Evolutionary conservation across 2,888 invertebrate genomes (phyloP), one percentile per base, ranked within the genome.

Genomic region (Elegia similella): DNA sequence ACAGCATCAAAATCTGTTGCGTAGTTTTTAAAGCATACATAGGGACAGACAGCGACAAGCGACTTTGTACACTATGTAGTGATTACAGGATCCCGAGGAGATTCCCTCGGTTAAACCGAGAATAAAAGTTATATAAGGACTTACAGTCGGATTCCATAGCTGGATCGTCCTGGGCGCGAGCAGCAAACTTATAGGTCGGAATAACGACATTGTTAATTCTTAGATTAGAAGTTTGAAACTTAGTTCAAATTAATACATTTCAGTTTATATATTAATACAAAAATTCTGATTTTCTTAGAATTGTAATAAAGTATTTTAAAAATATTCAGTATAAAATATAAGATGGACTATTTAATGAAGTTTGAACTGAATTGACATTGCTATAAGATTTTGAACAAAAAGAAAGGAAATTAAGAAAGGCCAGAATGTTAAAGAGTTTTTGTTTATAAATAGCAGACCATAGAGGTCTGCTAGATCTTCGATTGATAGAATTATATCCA

Each of bases 141-240:
- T 43, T 43, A 53, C 53, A 1, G 43, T 10, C 29, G 47, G 47
- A 42, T 30, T 38, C 47, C 42, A 56, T 23, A 29, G 23, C 29
- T 29, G 47, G n/a, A 55, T 15, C 2, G 32, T 7, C 8, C 16
- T 32, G 16, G 44, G 44, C n/a, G 44, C 32, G 32, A 43, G 30
- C n/a, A 44, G 10, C 17, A 55, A 46, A 44, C 13, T 55, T 32
- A 44, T 30, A 10, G 43, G 54, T 12, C 32, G 15, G 30, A 55
- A n/a, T 0, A 44, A 16, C 1, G 54, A 44, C 54, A 55, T 55
- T 5, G 7, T 52, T 23, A 0, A n/a, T 48, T 30, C 7, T 48
- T 7, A 46, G 13, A 13, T 30, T 13, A 48, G 30, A 30, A 13
- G 30, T 23, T 23, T 23, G 5, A 5, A 23, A 23, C n/a, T n/a